Evolutionary conservation across 2,888 invertebrate genomes (phyloP).

Genomic region (Tetranychus piercei): DNA sequence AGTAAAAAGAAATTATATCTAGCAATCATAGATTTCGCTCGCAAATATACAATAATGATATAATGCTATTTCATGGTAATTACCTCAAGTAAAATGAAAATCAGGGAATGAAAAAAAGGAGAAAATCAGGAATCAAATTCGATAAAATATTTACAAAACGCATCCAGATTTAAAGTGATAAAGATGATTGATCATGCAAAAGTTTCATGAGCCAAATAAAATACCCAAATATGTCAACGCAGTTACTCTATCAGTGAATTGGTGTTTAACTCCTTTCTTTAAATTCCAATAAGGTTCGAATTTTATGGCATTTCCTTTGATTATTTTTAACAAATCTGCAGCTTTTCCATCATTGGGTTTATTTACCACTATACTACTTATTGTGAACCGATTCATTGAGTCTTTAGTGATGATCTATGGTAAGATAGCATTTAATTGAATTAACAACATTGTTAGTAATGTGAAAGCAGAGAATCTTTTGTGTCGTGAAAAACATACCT

Average conservation of each 20-base stretch:
- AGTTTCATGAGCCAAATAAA: background rate
- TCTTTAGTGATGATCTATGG: background rate
- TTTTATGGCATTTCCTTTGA: background rate
- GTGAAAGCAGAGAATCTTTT: background rate
- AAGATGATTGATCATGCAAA: no score
- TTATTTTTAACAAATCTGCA: background rate
- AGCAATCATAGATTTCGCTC: no score
- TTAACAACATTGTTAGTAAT: background rate
- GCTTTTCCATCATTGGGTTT: background rate
- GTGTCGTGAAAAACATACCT: background rate
- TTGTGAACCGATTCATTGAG: background rate
- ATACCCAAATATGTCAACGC: background rate
- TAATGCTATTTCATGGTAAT: no score
- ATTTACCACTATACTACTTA: background rate
- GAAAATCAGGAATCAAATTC: no score
- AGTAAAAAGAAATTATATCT: no score
- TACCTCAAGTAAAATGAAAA: no score
- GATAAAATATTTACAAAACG: no score
- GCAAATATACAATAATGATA: no score
- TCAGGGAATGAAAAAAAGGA: no score
- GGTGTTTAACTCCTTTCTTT: background rate
- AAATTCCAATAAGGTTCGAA: conserved; percentile 7
- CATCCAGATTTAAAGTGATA: no score
- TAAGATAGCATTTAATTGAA: background rate
- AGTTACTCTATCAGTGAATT: background rate